These are phyloP conservation scores for Campodea augens DNA, from an alignment of 1,140 invertebrate genomes.

Conservation along the genomic window DNA sequence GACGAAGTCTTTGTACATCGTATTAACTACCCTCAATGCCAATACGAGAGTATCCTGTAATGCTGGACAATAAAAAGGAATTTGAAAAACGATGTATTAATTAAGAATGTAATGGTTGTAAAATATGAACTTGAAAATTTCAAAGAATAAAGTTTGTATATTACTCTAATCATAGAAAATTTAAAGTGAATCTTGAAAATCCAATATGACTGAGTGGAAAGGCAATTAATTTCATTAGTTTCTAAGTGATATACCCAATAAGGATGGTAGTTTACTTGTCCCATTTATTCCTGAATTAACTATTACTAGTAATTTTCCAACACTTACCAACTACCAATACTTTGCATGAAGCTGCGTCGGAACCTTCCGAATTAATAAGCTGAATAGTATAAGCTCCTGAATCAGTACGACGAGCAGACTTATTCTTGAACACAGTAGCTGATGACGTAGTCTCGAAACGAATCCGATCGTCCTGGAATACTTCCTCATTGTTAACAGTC, in stretches of 20 bases:
- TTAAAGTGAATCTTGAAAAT: too few relatives aligned
- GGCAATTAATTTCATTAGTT: too few relatives aligned
- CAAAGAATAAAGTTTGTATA: too few relatives aligned
- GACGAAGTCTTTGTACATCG: too few relatives aligned
- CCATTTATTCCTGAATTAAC: background rate
- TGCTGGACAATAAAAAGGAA: too few relatives aligned
- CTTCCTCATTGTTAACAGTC: conserved; percentile 70
- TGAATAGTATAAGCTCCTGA: conserved; percentile 82
- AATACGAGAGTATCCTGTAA: too few relatives aligned
- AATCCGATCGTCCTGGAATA: conserved; percentile 60
- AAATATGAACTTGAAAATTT: too few relatives aligned
- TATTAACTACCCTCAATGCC: too few relatives aligned
- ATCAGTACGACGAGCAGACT: conserved; percentile 69
- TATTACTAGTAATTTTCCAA: background rate
- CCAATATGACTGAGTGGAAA: too few relatives aligned
- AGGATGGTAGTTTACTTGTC: background rate
- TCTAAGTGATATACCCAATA: background rate
- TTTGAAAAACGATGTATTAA: too few relatives aligned
- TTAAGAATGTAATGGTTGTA: too few relatives aligned
- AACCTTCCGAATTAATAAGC: conserved; percentile 68
- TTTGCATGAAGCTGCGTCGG: conserved; percentile 70
- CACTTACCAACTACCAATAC: conserved; percentile 51
- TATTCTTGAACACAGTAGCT: conserved; percentile 66
- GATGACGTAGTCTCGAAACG: conserved; percentile 67
- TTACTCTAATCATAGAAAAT: too few relatives aligned